These are phyloP conservation scores for Corticium candelabrum DNA, from an alignment of 37 sponge, comb jelly and placozoan species.

Conservation along the genomic window DNA sequence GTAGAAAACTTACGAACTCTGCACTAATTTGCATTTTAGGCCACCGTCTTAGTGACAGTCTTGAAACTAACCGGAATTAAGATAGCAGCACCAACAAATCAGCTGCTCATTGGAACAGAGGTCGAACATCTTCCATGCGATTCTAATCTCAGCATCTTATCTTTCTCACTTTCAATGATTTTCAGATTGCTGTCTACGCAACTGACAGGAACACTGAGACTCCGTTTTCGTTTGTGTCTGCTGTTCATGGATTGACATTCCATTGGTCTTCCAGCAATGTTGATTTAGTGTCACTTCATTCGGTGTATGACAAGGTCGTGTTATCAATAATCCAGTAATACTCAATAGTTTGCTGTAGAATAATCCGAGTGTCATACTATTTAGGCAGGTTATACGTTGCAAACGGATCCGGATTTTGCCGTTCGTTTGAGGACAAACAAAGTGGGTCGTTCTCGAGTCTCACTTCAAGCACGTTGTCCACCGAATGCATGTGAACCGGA, in stretches of 20 bases:
- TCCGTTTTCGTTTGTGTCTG: constrained; percentile 62
- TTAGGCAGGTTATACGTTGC: constrained; percentile 49
- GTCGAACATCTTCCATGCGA: constrained; percentile 11
- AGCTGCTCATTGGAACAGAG: constrained; percentile 54
- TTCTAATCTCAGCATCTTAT: constrained; percentile 1
- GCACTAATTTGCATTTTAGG: constrained; percentile 21
- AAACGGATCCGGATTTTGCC: constrained; percentile 55
- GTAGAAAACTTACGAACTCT: no score
- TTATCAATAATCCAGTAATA: background rate
- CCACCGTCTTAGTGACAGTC: constrained; percentile 48
- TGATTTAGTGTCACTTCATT: constrained; percentile 53
- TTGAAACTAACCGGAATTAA: constrained; percentile 65
- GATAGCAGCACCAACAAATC: constrained; percentile 45
- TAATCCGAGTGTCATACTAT: background rate
- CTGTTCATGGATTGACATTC: constrained; percentile 40
- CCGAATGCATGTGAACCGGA: constrained; percentile 43
- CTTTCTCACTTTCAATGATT: background rate
- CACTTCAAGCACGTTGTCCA: constrained; percentile 31
- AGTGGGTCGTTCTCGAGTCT: constrained; percentile 36
- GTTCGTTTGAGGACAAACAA: constrained; percentile 42
- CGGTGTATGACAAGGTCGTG: constrained; percentile 52
- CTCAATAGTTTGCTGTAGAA: no score
- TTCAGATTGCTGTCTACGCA: constrained; percentile 44
- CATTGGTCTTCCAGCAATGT: constrained; percentile 70
- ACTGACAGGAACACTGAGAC: constrained; percentile 53